These are phyloP conservation scores for Homarus gammarus DNA, from an alignment of 2,888 invertebrate genomes.

Conservation along the genomic window DNA sequence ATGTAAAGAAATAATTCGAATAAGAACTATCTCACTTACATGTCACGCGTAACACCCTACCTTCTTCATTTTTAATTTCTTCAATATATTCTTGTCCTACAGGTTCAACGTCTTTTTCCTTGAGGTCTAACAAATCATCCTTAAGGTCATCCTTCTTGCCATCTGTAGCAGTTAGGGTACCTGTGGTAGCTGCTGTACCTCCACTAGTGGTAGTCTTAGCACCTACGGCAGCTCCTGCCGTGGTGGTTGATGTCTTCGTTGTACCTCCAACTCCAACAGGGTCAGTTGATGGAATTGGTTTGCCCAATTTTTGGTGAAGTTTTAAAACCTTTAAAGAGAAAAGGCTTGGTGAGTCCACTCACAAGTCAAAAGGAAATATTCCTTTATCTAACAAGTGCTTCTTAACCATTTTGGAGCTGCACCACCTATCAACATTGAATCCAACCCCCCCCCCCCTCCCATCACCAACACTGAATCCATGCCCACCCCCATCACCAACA, in stretches of 20 bases:
- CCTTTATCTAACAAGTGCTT: too few relatives aligned
- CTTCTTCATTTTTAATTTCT: slow-evolving; percentile 96
- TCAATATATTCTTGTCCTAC: slow-evolving; percentile 98
- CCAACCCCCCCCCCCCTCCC: too few relatives aligned
- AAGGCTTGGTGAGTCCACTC: neutral
- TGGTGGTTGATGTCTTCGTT: slow-evolving; percentile 60
- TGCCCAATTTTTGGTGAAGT: slow-evolving; percentile 96
- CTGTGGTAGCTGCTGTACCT: slow-evolving; percentile 75
- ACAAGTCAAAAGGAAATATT: too few relatives aligned
- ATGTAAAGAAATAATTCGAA: too few relatives aligned
- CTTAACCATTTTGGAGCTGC: too few relatives aligned
- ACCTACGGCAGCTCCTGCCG: slow-evolving; percentile 57
- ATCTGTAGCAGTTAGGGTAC: slow-evolving; percentile 71
- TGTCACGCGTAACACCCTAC: too few relatives aligned
- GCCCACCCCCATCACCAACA: too few relatives aligned
- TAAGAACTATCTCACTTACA: too few relatives aligned
- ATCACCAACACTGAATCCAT: too few relatives aligned
- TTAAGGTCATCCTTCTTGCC: slow-evolving; percentile 73
- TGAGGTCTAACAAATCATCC: slow-evolving; percentile 76
- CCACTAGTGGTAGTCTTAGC: slow-evolving; percentile 76
- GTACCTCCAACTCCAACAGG: slow-evolving; percentile 87
- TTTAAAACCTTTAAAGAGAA: slow-evolving; percentile 84
- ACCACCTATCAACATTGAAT: too few relatives aligned
- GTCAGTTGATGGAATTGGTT: slow-evolving; percentile 97
- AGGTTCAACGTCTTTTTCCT: slow-evolving; percentile 89